Evolutionary conservation across 1,140 invertebrate genomes (phyloP), one percentile per base, ranked within the genome.

Genomic region (Protaetia brevitarsis): DNA sequence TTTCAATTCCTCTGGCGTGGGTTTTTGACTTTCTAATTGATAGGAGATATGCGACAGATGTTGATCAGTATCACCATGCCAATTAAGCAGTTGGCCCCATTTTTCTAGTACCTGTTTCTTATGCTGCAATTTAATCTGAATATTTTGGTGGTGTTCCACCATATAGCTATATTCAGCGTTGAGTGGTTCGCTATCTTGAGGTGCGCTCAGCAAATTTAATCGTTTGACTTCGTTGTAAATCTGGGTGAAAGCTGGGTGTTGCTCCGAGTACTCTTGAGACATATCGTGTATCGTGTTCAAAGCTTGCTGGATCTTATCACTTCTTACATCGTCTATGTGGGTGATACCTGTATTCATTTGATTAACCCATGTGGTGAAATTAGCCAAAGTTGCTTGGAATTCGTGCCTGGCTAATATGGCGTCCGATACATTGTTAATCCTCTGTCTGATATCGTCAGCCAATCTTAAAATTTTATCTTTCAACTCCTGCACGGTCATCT

Each of bases 281-380:
- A 93, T 79, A 0, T 86, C 84, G 72, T 95, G 91, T 62, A 95
- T 85, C 2, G 88, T 88, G 71, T 91, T 89, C n/a, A 94, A 74
- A 41, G 86, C 87, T 0, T 87, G 83, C 68, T 93, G 89, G 2
- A 95, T 87, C 74, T 91, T 88, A 70, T 92, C 89, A 1, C 89
- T 82, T 73, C 87, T 86, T 11, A 95, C 86, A 74, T 93, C 91
- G 77, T 90, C 89, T 57, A 92, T 87, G 70, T 91, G 88, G 37
- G 88, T 86, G 16, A 92, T 85, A 71, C 90, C 88, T 16, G 85
- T 81, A 70, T 88, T 84, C 45, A 94, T 82, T 62, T 89, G 84
- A 41, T 89, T 88, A 78, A 96, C 87, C 92, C 93, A 96, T 59
- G 88, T 89, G 56, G 89, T 87, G 74, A 96, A 93, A 68, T 89